phyloP scores from a whole-genome alignment of 2,797 vertebrate species.

The Micrastur ruficollis region DNA sequence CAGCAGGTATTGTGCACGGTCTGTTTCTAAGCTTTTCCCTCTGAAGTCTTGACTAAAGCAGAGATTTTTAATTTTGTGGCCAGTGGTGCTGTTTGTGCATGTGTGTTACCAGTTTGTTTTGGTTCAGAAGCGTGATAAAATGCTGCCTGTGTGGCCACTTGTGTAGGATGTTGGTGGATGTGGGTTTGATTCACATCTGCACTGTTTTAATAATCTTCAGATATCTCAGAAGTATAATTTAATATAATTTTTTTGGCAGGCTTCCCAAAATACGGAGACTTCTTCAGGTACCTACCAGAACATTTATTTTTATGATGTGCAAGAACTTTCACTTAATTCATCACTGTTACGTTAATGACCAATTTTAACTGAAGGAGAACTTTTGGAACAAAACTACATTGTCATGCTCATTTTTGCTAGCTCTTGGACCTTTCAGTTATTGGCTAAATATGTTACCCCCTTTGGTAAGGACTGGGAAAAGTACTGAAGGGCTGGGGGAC shows the following conservation, averaged over 20 bases:
- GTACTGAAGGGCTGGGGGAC: background rate
- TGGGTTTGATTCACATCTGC: background rate
- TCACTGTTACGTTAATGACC: background rate
- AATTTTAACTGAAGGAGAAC: background rate
- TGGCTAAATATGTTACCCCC: background rate
- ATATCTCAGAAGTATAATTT: constrained; percentile 14
- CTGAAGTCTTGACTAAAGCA: background rate
- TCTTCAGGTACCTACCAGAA: constrained; percentile 64
- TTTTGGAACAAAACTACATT: background rate
- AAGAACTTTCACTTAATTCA: background rate
- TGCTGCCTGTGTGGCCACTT: background rate
- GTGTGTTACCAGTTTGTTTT: background rate
- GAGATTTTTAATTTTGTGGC: background rate
- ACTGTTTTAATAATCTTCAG: background rate
- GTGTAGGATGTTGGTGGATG: background rate
- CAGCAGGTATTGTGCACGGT: constrained; percentile 25
- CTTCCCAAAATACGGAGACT: background rate
- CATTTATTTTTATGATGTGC: background rate
- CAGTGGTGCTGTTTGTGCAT: background rate
- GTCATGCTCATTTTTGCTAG: background rate
- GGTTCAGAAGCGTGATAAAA: background rate
- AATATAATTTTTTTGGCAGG: constrained; percentile 24
- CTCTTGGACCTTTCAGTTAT: background rate
- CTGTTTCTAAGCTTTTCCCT: background rate
- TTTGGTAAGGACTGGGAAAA: background rate